Percentiles rank a stretch among this genome's conserved stretches.
Conservation (phyloP, 2,888 invertebrate genomes). For the Parnassius smintheus region DNA sequence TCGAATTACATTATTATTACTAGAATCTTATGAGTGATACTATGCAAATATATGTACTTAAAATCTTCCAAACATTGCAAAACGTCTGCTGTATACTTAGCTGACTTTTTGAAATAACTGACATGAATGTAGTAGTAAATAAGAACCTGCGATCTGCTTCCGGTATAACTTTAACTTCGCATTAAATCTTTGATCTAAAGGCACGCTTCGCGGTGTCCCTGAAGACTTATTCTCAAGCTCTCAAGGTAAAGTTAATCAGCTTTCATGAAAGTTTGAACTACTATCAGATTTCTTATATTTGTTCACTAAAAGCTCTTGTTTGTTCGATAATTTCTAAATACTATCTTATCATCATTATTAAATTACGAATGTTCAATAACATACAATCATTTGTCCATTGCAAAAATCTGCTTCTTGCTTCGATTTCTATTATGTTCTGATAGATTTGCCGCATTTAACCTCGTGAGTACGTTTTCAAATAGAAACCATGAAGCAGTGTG, state of each 20-base stretch:
- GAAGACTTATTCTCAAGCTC: neutral
- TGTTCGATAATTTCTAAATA: too few relatives aligned
- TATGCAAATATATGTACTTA: neutral
- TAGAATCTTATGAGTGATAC: neutral
- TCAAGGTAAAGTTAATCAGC: neutral
- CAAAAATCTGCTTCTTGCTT: too few relatives aligned
- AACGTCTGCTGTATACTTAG: neutral
- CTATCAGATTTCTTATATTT: too few relatives aligned
- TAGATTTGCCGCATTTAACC: too few relatives aligned
- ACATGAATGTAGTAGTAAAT: conserved; percentile 14
- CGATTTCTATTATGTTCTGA: too few relatives aligned
- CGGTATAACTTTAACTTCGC: conserved; percentile 4
- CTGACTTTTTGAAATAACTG: conserved; percentile 6
- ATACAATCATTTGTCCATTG: too few relatives aligned
- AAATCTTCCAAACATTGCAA: neutral
- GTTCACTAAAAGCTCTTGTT: too few relatives aligned
- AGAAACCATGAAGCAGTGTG: too few relatives aligned
- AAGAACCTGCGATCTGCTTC: conserved; percentile 13
- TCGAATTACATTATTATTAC: too few relatives aligned
- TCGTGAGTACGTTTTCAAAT: too few relatives aligned
- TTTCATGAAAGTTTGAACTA: neutral
- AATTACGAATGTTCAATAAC: too few relatives aligned
- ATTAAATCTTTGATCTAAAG: conserved; percentile 4
- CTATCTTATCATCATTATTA: too few relatives aligned
- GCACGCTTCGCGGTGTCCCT: conserved; percentile 4